Conservation (phyloP, 2,113 vertebrate genomes). For the Pollimyrus isidori region DNA sequence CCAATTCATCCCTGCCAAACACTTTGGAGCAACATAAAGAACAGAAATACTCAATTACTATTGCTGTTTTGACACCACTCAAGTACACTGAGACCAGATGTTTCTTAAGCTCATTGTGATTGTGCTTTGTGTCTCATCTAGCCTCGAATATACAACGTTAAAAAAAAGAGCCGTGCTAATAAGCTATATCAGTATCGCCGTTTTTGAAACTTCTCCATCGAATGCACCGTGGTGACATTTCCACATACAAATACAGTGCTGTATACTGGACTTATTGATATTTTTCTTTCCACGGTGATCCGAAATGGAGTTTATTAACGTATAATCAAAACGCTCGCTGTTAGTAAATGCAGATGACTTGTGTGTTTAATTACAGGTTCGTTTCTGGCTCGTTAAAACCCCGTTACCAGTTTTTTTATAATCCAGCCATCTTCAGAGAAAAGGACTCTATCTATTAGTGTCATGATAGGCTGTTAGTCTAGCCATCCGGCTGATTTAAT, state of each 20-base stretch:
- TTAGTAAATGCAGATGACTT: not conserved
- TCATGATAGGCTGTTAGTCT: slow-evolving; percentile 51
- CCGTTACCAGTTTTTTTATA: not conserved
- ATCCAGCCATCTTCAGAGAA: slow-evolving; percentile 3
- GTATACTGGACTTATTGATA: not conserved
- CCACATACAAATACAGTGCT: not conserved
- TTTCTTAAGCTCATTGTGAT: slow-evolving; percentile 35
- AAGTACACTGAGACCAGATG: slow-evolving; percentile 47
- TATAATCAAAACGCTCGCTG: not conserved
- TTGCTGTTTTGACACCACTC: not conserved
- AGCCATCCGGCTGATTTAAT: slow-evolving; percentile 49
- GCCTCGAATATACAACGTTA: not conserved
- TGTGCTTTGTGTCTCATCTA: slow-evolving; percentile 34
- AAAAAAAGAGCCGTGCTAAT: not conserved
- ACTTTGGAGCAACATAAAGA: slow-evolving; percentile 33
- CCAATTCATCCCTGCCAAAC: not conserved
- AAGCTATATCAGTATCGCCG: not conserved
- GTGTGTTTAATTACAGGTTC: not conserved
- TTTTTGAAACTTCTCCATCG: not conserved
- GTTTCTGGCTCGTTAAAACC: not conserved
- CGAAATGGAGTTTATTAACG: not conserved
- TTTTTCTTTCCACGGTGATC: not conserved
- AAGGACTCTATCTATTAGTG: slow-evolving; percentile 53
- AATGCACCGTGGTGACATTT: not conserved
- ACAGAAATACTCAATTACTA: not conserved